Evolutionary conservation across 2,888 invertebrate genomes (phyloP).

Genomic region (Synergus umbraculus): DNA sequence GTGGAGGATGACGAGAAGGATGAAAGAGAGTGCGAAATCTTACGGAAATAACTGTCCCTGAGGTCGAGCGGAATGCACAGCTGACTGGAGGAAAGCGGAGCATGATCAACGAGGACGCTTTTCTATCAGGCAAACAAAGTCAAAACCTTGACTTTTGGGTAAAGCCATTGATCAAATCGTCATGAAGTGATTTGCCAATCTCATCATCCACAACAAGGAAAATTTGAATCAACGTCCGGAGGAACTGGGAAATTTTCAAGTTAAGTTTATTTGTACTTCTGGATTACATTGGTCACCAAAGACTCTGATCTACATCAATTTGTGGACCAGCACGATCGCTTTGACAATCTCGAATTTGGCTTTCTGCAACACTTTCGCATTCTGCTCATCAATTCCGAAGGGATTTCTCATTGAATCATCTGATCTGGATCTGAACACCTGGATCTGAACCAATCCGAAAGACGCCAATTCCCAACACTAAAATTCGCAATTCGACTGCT

Average conservation of each 20-base stretch:
- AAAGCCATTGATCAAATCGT: too few species aligned
- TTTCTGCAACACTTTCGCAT: not conserved
- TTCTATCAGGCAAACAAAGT: not conserved
- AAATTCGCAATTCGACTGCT: slow-evolving; percentile 25
- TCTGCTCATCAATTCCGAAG: not conserved
- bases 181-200: too few species aligned
- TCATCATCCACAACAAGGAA: too few species aligned
- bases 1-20: slow-evolving; percentile 54
- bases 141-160: not conserved
- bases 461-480: not conserved
- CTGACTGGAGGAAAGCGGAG: slow-evolving; percentile 51
- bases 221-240: not conserved
- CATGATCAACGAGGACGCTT: not conserved
- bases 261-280: not conserved
- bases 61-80: slow-evolving; percentile 60
- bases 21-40: slow-evolving; percentile 59
- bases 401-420: too few species aligned
- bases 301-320: not conserved
- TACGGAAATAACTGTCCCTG: slow-evolving; percentile 65
- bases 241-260: not conserved
- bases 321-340: not conserved
- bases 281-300: not conserved
- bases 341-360: not conserved
- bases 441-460: not conserved
- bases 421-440: too few species aligned